phyloP scores from a whole-genome alignment of 2,888 invertebrate genomes.

The Nymphalis c-album region DNA sequence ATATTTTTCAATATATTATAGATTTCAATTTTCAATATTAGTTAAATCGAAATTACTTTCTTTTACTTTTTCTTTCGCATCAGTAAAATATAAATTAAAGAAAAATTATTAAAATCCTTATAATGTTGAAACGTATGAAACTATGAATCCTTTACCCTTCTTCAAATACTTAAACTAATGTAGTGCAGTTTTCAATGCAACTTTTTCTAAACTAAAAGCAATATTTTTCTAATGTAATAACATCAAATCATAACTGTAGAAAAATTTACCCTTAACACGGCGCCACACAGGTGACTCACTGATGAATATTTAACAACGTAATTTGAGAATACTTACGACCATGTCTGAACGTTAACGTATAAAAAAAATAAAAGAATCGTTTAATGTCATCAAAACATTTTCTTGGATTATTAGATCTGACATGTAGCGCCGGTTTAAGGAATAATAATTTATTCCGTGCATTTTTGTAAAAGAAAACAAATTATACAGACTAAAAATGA shows the following conservation, averaged over 20 bases:
- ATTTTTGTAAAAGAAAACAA: conserved; percentile 27
- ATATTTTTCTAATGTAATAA: conserved; percentile 70
- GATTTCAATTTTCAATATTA: neutral
- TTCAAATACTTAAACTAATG: conserved; percentile 12
- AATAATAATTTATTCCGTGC: neutral
- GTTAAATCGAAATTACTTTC: neutral
- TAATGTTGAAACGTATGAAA: conserved; percentile 5
- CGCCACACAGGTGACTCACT: neutral
- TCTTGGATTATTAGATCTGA: neutral
- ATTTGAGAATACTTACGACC: neutral
- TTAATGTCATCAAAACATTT: neutral
- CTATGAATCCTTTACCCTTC: conserved; percentile 19
- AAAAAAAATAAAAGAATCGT: no score
- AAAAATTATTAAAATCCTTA: neutral
- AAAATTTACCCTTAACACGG: conserved; percentile 30
- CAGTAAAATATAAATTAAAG: neutral
- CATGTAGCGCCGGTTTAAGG: conserved; percentile 3
- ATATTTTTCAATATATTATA: no score
- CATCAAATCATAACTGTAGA: conserved; percentile 38
- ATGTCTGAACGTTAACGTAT: no score
- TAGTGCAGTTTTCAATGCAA: conserved; percentile 57
- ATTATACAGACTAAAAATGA: neutral
- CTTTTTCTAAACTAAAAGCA: conserved; percentile 64
- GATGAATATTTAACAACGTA: neutral
- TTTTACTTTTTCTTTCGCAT: neutral